Evolutionary conservation across 2,797 vertebrate species (phyloP), one percentile per base, ranked within the genome.

Genomic region (Catamblyrhynchus diadema): DNA sequence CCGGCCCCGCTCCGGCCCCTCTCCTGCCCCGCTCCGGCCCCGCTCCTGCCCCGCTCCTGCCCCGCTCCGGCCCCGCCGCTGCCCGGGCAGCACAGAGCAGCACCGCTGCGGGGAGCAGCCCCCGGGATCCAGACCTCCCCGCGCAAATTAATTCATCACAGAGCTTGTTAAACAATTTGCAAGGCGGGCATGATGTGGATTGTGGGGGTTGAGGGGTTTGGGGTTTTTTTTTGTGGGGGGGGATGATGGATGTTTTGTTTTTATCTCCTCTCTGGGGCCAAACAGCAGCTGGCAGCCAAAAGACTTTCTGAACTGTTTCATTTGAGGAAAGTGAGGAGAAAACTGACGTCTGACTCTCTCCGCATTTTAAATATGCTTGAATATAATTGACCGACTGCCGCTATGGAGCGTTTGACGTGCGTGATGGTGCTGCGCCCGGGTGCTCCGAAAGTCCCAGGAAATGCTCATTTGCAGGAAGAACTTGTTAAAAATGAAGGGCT

Each of bases 301-400:
- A 87, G 89, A 91, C 71, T 93, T 94, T 80, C 33, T 88, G 80
- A 96, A 96, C 81, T 81, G 87, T 90, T 95, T 86, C 86, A 91
- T 85, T 62, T 70, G 53, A 50, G 64, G 35, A 82, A 93, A 94
- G 74, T 41, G 83, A 77, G 83, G 75, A 81, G 88, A 84, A 86
- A 84, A 65, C 28, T 54, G 79, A 28, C 41, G 37, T 60, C 80
- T 88, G 80, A 44, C 66, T 92, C 84, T 16, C 85, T 61, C 12
- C 66, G 64, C 54, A 45, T 79, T 93, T 91, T 77, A 90, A 93
- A 88, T 57, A 62, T 59, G 90, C 56, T 61, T 35, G 79, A 83
- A 64, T 78, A 41, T 65, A 79, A 91, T 62, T 73, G 92, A 84
- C 48, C 74, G 51, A 60, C 7, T 18, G 59, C 69, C 14, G 54